These are phyloP conservation scores for Hypomecis punctinalis DNA, from an alignment of 2,888 invertebrate genomes.

Conservation along the genomic window DNA sequence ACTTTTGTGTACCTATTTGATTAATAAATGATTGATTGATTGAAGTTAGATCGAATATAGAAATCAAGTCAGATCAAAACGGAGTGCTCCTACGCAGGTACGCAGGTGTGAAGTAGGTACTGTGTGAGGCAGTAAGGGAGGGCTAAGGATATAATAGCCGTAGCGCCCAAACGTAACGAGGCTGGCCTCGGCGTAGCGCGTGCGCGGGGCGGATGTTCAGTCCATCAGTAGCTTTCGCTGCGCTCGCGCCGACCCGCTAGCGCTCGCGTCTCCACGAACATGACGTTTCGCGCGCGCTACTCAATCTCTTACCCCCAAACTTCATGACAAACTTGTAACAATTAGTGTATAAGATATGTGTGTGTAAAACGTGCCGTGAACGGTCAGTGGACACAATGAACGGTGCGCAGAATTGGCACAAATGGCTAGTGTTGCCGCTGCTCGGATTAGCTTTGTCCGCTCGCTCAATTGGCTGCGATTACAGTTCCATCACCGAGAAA, in stretches of 20 bases:
- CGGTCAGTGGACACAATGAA: conserved; percentile 73
- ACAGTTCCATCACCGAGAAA: conserved; percentile 83
- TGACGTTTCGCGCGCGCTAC: conserved; percentile 56
- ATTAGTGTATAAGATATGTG: conserved; percentile 46
- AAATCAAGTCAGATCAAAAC: too few species aligned
- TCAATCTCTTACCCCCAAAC: conserved; percentile 38
- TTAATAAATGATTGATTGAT: too few species aligned
- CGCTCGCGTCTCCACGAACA: conserved; percentile 48
- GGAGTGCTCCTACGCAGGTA: conserved; percentile 50
- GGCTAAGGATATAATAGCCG: conserved; percentile 60
- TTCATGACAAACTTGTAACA: conserved; percentile 34
- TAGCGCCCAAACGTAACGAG: conserved; percentile 68
- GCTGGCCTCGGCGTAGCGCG: conserved; percentile 67
- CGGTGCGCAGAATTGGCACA: conserved; percentile 81
- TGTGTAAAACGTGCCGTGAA: conserved; percentile 61
- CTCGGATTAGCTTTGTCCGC: conserved; percentile 85
- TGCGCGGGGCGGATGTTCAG: conserved; percentile 66
- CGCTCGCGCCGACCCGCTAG: conserved; percentile 64
- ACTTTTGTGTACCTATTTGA: too few species aligned
- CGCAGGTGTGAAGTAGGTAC: conserved; percentile 37
- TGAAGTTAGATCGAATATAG: too few species aligned
- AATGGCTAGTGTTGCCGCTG: conserved; percentile 83
- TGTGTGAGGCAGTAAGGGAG: conserved; percentile 52
- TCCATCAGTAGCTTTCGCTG: conserved; percentile 71
- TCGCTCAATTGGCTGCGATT: conserved; percentile 83